Evolutionary conservation across 2,113 vertebrate species (phyloP).

Genomic region (Morone chrysops): DNA sequence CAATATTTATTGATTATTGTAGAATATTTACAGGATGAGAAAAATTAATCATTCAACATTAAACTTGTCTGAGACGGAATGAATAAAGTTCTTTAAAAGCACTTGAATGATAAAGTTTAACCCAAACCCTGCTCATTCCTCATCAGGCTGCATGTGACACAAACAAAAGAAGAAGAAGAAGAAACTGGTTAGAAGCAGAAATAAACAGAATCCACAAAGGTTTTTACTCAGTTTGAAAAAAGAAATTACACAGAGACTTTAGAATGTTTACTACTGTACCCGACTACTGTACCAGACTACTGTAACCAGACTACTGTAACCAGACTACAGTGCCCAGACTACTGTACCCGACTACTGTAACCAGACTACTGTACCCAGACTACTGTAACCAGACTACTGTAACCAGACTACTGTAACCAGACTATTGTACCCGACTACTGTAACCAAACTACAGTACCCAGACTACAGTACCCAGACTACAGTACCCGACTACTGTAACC

Average conservation of each 20-base stretch:
- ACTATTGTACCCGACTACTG: too few species aligned
- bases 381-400: background rate
- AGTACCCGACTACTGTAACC: too few species aligned
- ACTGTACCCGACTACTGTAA: too few species aligned
- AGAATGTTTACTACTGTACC: too few species aligned
- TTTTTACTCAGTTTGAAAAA: background rate
- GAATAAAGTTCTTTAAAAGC: slow-evolving; percentile 15
- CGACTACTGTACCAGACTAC: too few species aligned
- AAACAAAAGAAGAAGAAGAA: slow-evolving; percentile 77
- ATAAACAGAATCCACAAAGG: background rate
- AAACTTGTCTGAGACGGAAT: background rate
- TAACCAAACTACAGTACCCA: too few species aligned
- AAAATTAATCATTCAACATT: background rate
- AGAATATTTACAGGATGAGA: background rate
- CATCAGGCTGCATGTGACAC: slow-evolving; percentile 91
- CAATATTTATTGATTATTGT: background rate
- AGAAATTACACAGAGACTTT: background rate
- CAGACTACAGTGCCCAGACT: too few species aligned
- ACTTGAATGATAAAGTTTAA: slow-evolving; percentile 28
- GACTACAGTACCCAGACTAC: too few species aligned
- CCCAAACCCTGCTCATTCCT: slow-evolving; percentile 77
- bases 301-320: too few species aligned
- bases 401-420: background rate
- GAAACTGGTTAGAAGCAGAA: background rate
- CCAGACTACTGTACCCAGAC: background rate